Conservation (phyloP, 2,888 invertebrate genomes). For the Campoplex nolae region DNA sequence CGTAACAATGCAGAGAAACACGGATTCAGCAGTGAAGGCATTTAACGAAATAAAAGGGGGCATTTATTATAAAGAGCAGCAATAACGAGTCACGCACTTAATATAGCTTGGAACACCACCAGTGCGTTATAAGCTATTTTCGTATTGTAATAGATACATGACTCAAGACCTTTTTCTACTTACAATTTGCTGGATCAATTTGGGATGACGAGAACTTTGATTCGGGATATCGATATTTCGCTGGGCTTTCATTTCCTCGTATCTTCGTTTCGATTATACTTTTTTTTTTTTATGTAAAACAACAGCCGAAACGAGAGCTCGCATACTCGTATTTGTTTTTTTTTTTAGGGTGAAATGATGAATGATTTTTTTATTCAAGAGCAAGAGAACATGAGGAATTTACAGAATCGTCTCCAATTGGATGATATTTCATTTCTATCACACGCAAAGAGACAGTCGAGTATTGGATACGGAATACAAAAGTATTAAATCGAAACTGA, state of each 20-base stretch:
- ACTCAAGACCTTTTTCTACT: slow-evolving; percentile 13
- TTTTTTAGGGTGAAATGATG: slow-evolving; percentile 52
- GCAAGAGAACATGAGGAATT: slow-evolving; percentile 38
- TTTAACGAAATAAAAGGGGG: background rate
- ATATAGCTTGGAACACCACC: background rate
- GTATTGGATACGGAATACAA: background rate
- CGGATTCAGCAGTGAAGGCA: too few species aligned
- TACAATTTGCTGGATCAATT: background rate
- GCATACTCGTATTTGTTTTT: slow-evolving; percentile 28
- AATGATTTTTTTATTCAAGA: slow-evolving; percentile 20
- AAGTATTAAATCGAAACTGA: background rate
- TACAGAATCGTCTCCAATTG: slow-evolving; percentile 19
- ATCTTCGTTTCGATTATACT: background rate
- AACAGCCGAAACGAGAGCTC: slow-evolving; percentile 2
- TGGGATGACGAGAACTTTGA: background rate
- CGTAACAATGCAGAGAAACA: too few species aligned
- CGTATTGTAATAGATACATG: slow-evolving; percentile 36
- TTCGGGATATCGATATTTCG: background rate
- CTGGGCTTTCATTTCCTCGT: background rate
- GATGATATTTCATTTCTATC: slow-evolving; percentile 49
- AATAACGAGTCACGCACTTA: background rate
- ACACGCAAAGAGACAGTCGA: background rate
- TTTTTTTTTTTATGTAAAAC: slow-evolving; percentile 1
- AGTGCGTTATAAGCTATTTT: background rate
- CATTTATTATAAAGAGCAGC: background rate